Evolutionary conservation across 2,888 invertebrate genomes (phyloP), one percentile per base, ranked within the genome.

Genomic region (Rotaria socialis): DNA sequence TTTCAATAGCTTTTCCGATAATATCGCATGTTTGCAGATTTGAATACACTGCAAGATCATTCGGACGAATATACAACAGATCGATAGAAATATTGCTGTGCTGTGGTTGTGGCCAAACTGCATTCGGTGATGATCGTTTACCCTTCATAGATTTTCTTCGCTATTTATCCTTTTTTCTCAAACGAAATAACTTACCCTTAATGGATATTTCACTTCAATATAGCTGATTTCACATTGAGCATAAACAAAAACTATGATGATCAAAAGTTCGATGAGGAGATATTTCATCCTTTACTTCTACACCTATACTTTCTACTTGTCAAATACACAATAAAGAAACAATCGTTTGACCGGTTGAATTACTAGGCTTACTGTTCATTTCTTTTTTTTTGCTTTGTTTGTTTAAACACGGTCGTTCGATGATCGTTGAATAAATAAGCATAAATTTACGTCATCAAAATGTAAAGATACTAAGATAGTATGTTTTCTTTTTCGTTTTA

Each of bases 61-160:
- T 75, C 10, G 80, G n/a, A 58, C 56, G 56, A 50, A 56, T 47
- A 27, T 75, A 85, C 2, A 86, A 11, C 24, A 85, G 60, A 22
- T 52, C 52, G 8, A 27, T 16, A 24, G 43, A 75, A 47, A 85
- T 56, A 24, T 80, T 52, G 11, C 85, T 75, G 14, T 75, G 74
- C 85, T 86, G 75, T 56, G 86, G 86, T 35, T 60, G 60, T 56
- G 86, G 86, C 86, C 86, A 86, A 19, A 86, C n/a, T 60, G 85
- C 80, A 47, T 80, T 80, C n/a, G 80, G 80, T 47, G 80, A 10
- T 14, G 80, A 43, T n/a, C 11, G 43, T 47, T 43, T 47, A 10
- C 80, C 80, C 80, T 80, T 35, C 35, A 35, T 35, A 35, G 35
- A 35, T 35, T 35, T 35, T 35, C 35, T 35, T 35, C 35, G 35